Evolutionary conservation across 2,797 vertebrate species (phyloP), one percentile per base, ranked within the genome.

Genomic region (Thripadectes ignobilis): DNA sequence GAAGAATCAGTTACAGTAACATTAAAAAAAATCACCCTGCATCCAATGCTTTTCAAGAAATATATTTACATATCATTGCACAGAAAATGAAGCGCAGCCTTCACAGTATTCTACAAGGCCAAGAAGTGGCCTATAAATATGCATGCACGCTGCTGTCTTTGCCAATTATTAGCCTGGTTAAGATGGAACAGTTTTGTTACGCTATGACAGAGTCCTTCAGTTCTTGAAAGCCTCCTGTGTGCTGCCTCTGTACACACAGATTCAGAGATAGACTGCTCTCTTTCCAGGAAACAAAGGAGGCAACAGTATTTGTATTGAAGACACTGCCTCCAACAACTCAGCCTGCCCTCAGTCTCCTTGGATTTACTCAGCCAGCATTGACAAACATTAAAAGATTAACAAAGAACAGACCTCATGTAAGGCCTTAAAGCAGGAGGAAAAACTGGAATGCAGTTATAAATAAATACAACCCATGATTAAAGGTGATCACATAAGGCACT

Each of bases 51-150:
- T 89, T 90, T 80, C 68, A 75, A 93, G 48, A 93, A 89, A 85
- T 2, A 19, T 32, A 62, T 71, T 94, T 69, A 76, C 43, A 90
- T 59, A 51, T 21, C 12, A 82, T 12, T 85, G 63, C 3, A 3
- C 36, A 72, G 39, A 89, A 92, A 69, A 87, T 17, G 11, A 89
- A 79, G 55, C 5, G 1, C 39, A 69, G 30, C 14, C 58, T 84
- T 85, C 54, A 77, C 32, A 39, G 45, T 36, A 58, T 27, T 89
- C 48, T 76, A 43, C 58, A 66, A 75, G 77, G 66, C 68, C 76
- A 80, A 77, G 62, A 72, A 65, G 23, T 30, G 13, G 55, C 71
- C 84, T 66, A 87, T 89, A 91, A 87, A 94, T 86, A 92, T 69
- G 78, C 82, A 82, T 27, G 43, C 8, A 14, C 15, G 26, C 68